Conservation (phyloP, 1,140 invertebrate genomes). For the Rhynchophorus ferrugineus region DNA sequence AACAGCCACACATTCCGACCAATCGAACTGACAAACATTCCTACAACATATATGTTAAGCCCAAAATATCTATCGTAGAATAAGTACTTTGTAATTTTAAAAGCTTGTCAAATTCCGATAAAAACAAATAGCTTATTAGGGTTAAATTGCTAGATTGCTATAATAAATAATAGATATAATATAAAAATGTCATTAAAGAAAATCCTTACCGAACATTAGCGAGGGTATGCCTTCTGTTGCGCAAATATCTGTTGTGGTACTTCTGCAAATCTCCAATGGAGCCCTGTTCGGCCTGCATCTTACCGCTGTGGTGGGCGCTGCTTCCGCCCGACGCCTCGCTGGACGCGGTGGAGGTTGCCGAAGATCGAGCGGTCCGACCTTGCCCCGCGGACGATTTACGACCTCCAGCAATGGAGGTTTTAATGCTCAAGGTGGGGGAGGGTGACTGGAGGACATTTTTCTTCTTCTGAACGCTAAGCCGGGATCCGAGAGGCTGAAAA, state of each 20-base stretch:
- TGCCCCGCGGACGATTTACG: slow-evolving; percentile 12
- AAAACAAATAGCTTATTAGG: no score
- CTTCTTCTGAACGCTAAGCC: slow-evolving; percentile 31
- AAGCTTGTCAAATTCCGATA: no score
- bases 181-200: no score
- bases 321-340: slow-evolving; percentile 21
- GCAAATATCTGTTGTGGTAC: slow-evolving; percentile 73
- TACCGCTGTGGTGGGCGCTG: slow-evolving; percentile 43
- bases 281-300: slow-evolving; percentile 83
- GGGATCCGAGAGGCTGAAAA: slow-evolving; percentile 27
- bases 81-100: no score
- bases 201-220: slow-evolving; percentile 84
- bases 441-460: slow-evolving; percentile 34
- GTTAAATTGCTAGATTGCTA: no score
- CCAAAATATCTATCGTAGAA: no score
- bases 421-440: slow-evolving; percentile 37
- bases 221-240: slow-evolving; percentile 74
- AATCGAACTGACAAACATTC: no score
- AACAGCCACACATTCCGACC: no score
- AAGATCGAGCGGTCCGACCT: slow-evolving; percentile 21
- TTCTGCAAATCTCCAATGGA: slow-evolving; percentile 79
- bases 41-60: no score
- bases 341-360: slow-evolving; percentile 30
- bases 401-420: slow-evolving; percentile 27
- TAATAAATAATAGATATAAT: no score